These are phyloP conservation scores for Meghimatium bilineatum DNA, from an alignment of 2,888 invertebrate genomes.

Conservation along the genomic window DNA sequence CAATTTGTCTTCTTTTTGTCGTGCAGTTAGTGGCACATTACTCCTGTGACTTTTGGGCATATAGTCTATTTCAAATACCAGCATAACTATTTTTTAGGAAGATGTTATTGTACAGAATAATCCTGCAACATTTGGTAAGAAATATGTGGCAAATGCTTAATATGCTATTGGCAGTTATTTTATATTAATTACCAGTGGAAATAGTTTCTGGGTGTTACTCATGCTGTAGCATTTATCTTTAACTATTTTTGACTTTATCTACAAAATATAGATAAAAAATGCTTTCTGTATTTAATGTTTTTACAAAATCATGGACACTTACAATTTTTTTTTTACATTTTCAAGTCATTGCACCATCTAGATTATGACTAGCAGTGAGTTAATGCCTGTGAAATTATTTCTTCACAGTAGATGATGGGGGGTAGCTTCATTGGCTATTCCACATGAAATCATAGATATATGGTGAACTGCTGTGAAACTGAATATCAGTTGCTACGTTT, in stretches of 20 bases:
- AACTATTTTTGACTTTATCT: not conserved
- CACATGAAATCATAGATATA: no score
- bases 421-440: not conserved
- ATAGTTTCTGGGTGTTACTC: not conserved
- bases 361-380: no score
- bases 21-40: constrained; percentile 1
- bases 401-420: not conserved
- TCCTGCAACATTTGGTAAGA: not conserved
- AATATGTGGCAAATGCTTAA: not conserved
- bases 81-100: not conserved
- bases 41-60: constrained; percentile 3
- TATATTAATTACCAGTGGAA: not conserved
- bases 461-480: no score
- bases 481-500: no score
- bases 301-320: no score
- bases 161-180: not conserved
- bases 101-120: not conserved
- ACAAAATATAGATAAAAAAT: not conserved
- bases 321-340: no score
- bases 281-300: not conserved
- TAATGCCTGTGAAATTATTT: no score
- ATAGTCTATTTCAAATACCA: not conserved
- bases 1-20: not conserved
- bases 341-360: no score
- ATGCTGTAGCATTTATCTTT: not conserved